phyloP scores from a whole-genome alignment of 2,113 vertebrate species.

The Leuciscus idus region DNA sequence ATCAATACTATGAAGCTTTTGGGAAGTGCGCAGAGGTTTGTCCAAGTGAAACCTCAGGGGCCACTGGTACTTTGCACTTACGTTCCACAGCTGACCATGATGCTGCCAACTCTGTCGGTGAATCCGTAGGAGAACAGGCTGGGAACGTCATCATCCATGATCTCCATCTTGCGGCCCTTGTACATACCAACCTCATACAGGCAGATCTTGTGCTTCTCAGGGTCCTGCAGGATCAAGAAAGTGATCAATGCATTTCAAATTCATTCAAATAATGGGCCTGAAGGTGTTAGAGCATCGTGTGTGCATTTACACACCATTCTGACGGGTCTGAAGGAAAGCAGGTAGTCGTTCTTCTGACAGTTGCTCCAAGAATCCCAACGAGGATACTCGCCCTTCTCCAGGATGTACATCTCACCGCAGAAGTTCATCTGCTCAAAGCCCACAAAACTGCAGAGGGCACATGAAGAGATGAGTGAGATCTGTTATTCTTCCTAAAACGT shows the following conservation, averaged over 20 bases:
- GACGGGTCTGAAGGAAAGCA: conserved; percentile 83
- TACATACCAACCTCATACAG: conserved; percentile 82
- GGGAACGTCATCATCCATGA: conserved; percentile 83
- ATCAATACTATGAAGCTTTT: neutral
- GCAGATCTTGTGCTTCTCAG: conserved; percentile 85
- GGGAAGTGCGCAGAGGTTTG: neutral
- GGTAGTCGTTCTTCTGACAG: conserved; percentile 81
- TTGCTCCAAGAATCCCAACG: conserved; percentile 86
- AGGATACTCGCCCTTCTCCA: conserved; percentile 84
- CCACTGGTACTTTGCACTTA: conserved; percentile 63
- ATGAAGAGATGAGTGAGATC: conserved; percentile 19
- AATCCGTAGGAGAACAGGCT: conserved; percentile 82
- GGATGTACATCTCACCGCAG: conserved; percentile 84
- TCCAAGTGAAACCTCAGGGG: neutral
- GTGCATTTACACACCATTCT: conserved; percentile 71
- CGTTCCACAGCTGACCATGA: conserved; percentile 81
- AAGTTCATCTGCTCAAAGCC: conserved; percentile 84
- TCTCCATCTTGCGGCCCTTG: conserved; percentile 87
- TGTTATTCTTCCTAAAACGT: neutral
- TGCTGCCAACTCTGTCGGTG: conserved; percentile 82
- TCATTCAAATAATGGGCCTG: neutral
- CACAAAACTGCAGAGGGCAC: conserved; percentile 71
- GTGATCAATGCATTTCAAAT: neutral
- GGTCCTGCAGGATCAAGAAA: conserved; percentile 68
- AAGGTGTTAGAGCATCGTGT: neutral